These are phyloP conservation scores for Lacerta agilis DNA, from an alignment of 2,797 vertebrate genomes.

Conservation along the genomic window DNA sequence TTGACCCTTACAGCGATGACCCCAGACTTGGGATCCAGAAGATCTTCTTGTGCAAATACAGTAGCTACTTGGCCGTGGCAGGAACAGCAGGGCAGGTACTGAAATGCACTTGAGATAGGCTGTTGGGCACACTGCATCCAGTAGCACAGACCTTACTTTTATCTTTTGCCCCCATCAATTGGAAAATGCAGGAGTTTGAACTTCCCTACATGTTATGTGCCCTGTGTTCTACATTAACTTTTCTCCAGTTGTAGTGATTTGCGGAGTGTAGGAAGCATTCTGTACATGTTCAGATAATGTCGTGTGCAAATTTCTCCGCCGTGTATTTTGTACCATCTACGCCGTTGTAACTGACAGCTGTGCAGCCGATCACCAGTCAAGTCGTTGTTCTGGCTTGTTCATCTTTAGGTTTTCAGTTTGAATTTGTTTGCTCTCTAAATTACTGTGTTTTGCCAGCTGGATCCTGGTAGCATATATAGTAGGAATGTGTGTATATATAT, in stretches of 20 bases:
- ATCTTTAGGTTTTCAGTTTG: background rate
- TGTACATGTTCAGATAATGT: background rate
- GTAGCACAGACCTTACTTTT: background rate
- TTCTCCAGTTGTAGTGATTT: background rate
- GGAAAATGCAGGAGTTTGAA: background rate
- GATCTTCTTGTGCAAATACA: constrained; percentile 98
- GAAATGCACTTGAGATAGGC: background rate
- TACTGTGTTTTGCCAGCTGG: background rate
- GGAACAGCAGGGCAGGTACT: constrained; percentile 98
- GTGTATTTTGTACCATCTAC: background rate
- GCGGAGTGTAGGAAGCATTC: background rate
- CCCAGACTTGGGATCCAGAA: constrained; percentile 97
- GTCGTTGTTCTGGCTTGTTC: background rate
- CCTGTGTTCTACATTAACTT: background rate
- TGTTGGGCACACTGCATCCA: background rate
- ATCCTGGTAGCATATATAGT: background rate
- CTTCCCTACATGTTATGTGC: background rate
- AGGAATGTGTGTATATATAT: too few species aligned
- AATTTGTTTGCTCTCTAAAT: background rate
- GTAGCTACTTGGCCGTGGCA: constrained; percentile 93
- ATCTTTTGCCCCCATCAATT: background rate
- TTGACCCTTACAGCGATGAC: constrained; percentile 98
- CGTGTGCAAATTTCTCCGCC: background rate
- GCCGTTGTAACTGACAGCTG: background rate
- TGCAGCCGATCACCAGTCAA: background rate